Evolutionary conservation across 2,113 vertebrate genomes (phyloP).

Genomic region (Ovis canadensis): DNA sequence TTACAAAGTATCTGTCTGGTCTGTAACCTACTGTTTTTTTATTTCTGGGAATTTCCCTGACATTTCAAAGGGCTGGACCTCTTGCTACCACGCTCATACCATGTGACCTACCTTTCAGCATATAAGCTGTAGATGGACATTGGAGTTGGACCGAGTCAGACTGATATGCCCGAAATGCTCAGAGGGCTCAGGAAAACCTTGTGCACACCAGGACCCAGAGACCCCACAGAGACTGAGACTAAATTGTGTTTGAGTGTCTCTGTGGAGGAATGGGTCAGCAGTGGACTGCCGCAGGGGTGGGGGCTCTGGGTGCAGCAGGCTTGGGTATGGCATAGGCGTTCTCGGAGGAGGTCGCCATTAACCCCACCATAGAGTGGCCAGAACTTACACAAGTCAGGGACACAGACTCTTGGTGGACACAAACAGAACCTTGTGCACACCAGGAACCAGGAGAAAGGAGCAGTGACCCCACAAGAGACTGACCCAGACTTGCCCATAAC

Average conservation of each 20-base stretch:
- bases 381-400: not conserved
- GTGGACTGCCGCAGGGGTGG: fast-evolving
- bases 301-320: not conserved
- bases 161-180: not conserved
- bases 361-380: not conserved
- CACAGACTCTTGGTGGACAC: not conserved
- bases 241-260: not conserved
- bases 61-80: not conserved
- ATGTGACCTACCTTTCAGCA: not conserved
- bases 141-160: not conserved
- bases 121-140: no score
- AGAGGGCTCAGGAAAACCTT: not conserved
- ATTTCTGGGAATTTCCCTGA: not conserved
- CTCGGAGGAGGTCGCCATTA: not conserved
- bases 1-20: not conserved
- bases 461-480: not conserved
- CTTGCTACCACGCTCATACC: not conserved
- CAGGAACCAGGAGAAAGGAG: not conserved
- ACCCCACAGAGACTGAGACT: not conserved
- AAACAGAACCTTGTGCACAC: not conserved
- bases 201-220: not conserved
- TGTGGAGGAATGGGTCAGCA: fast-evolving
- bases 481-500: not conserved
- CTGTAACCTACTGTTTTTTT: not conserved
- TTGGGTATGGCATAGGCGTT: not conserved